Percentiles rank a stretch among this genome's conserved stretches.
Conservation (phyloP, 2,888 invertebrate species). For the Dasysyrphus tricinctus region DNA sequence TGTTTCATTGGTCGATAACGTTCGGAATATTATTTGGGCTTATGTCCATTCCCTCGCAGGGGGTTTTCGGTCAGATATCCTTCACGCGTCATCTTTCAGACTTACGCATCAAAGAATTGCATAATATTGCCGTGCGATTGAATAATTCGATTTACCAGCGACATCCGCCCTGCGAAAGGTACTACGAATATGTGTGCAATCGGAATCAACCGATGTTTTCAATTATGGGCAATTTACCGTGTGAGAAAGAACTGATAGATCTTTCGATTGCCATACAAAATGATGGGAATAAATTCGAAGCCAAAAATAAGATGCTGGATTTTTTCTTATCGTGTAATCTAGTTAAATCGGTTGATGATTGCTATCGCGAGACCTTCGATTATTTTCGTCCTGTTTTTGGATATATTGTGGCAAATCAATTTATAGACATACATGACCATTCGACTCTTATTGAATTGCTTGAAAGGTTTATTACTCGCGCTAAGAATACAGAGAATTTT, state of each 20-base stretch:
- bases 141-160: conserved; percentile 79
- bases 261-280: conserved; percentile 79
- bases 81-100: conserved; percentile 79
- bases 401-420: conserved; percentile 80
- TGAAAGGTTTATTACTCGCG: conserved; percentile 77
- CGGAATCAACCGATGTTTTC: conserved; percentile 80
- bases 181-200: conserved; percentile 81
- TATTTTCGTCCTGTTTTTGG: conserved; percentile 81
- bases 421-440: conserved; percentile 78
- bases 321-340: conserved; percentile 81
- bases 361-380: conserved; percentile 81
- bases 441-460: conserved; percentile 78
- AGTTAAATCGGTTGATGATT: conserved; percentile 79
- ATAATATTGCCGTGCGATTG: conserved; percentile 78
- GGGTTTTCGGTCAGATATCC: conserved; percentile 76
- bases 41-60: not conserved
- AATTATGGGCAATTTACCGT: conserved; percentile 80
- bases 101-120: conserved; percentile 79
- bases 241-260: conserved; percentile 78
- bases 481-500: conserved; percentile 75
- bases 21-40: conserved; percentile 46
- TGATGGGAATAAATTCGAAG: conserved; percentile 80
- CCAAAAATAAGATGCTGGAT: conserved; percentile 80
- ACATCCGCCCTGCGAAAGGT: conserved; percentile 80
- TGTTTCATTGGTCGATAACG: conserved; percentile 60